Evolutionary conservation across 2,797 vertebrate species (phyloP), one percentile per base, ranked within the genome.

Genomic region (Crax fasciolata): DNA sequence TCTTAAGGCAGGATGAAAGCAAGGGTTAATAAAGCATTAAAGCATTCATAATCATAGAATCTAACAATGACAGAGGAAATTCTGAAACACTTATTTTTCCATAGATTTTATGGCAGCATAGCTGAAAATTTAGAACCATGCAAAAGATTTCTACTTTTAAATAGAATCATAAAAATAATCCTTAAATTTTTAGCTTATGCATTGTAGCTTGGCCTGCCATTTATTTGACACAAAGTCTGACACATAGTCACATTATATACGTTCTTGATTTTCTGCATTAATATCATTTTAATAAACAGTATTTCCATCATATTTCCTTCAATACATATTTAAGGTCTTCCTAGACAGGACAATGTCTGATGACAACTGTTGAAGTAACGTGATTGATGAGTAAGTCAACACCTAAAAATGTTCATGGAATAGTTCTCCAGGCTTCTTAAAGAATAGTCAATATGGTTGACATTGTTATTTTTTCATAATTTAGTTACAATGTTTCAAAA

Each of bases 11-110:
- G 86, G 48, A 74, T 68, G 54, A 57, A 95, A 48, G 13, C 59
- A 93, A 88, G 44, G 7, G 12, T 54, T 92, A 89, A 76, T 84
- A 32, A 91, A 95, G 66, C 30, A 71, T 19, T 89, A 70, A 84
- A 92, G 27, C 11, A 76, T 72, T 80, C 9, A 32, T 35, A 72
- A 85, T 20, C 2, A 90, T 83, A 94, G 71, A 52, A 55, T 15
- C 39, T 67, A 71, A 79, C 76, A 49, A 3, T 28, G 8, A 32
- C n/a, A 52, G 5, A 35, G 15, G 30, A 65, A 65, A 65, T 17
- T 23, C 20, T 44, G 18, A 65, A 78, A 43, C 24, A 43, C 11
- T 52, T 46, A 46, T 63, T 38, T 44, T 87, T 73, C 66, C 46
- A 70, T 2, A 72, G 10, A 63, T 70, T 76, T 92, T 82, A 67